Evolutionary conservation across 2,797 vertebrate species (phyloP).

Genomic region (Sebastes flavidus): DNA sequence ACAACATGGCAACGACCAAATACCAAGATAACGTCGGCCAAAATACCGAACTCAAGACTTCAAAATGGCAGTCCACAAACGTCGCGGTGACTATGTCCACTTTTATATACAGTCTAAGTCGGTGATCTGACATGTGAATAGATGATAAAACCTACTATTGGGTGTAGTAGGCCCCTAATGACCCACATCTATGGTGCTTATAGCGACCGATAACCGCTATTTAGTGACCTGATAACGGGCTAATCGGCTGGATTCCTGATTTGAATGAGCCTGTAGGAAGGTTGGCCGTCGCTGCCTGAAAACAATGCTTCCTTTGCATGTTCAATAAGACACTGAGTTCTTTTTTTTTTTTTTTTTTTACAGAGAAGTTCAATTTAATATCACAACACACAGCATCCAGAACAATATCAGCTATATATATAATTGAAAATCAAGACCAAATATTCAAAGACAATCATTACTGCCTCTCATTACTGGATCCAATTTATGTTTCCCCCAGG

Average conservation of each 20-base stretch:
- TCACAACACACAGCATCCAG: slow-evolving; percentile 32
- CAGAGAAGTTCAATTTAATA: slow-evolving; percentile 55
- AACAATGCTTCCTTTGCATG: slow-evolving; percentile 36
- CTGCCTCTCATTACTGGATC: slow-evolving; percentile 66
- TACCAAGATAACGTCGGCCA: accelerated
- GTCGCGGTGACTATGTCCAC: too few species aligned
- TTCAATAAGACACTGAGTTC: slow-evolving; percentile 22
- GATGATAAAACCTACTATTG: too few species aligned
- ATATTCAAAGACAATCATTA: slow-evolving; percentile 73
- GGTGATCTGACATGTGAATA: too few species aligned
- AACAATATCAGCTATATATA: slow-evolving; percentile 60
- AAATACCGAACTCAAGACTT: too few species aligned
- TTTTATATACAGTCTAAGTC: too few species aligned
- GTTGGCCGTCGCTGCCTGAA: background rate
- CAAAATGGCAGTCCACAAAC: too few species aligned
- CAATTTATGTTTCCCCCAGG: slow-evolving; percentile 67
- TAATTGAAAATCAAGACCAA: slow-evolving; percentile 74
- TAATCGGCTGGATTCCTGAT: background rate
- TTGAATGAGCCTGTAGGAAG: slow-evolving; percentile 16
- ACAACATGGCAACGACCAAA: too few species aligned
- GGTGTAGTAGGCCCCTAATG: too few species aligned
- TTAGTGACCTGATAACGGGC: too few species aligned
- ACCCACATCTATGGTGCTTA: too few species aligned
- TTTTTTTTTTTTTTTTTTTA: background rate
- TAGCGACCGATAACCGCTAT: accelerated